Percentiles rank a stretch among this genome's conserved stretches.
Conservation (phyloP, 2,113 vertebrate genomes). For the Anoura caudifer region DNA sequence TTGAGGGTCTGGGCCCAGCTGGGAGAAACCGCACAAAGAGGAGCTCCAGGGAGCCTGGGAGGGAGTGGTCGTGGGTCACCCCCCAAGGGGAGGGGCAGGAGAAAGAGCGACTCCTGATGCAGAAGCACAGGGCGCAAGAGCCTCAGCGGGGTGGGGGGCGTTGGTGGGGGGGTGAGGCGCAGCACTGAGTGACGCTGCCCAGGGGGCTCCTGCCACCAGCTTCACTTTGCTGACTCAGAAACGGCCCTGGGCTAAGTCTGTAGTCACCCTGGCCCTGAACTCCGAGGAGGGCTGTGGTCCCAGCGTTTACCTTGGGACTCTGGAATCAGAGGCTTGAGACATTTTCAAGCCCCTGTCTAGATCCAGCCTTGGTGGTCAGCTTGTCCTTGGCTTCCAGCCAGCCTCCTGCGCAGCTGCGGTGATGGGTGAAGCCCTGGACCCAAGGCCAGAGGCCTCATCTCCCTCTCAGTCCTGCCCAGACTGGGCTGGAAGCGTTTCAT, state of each 20-base stretch:
- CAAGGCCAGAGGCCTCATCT: background rate
- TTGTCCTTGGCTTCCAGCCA: background rate
- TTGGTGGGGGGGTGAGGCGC: too few relatives aligned
- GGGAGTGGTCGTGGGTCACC: background rate
- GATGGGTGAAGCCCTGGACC: background rate
- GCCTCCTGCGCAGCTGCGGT: background rate
- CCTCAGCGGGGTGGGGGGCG: too few relatives aligned
- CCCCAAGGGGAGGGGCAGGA: too few relatives aligned
- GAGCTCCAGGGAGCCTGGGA: background rate
- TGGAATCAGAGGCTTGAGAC: background rate
- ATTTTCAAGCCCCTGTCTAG: background rate
- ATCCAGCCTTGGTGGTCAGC: background rate
- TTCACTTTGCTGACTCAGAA: background rate
- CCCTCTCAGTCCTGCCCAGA: background rate
- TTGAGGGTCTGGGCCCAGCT: too few relatives aligned
- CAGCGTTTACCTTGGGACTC: background rate
- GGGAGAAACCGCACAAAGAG: background rate
- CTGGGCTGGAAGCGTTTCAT: background rate
- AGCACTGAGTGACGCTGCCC: rapidly evolving
- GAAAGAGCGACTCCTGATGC: background rate
- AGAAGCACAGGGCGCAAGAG: too few relatives aligned
- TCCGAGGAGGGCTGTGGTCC: background rate
- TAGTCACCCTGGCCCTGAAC: background rate
- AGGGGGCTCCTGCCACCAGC: background rate
- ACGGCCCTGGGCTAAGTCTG: background rate